Conservation (phyloP, 2,888 invertebrate species). For the Morpho deidamia region DNA sequence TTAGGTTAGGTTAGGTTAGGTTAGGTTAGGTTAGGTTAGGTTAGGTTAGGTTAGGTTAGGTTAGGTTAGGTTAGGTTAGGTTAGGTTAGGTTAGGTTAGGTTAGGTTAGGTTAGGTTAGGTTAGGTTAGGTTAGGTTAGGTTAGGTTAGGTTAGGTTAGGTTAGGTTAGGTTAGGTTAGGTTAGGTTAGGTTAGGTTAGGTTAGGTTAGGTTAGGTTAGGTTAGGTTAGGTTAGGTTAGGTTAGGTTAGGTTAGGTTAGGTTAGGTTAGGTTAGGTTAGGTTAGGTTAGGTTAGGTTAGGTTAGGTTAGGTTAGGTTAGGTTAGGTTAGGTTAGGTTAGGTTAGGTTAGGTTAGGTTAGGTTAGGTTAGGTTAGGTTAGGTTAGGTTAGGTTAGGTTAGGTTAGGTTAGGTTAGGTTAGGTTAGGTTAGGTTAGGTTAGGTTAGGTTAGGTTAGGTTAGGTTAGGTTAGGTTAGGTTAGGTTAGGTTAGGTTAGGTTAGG, state of each 20-base stretch:
- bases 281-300: constrained; percentile 19
- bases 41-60: constrained; percentile 11
- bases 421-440: constrained; percentile 12
- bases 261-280: constrained; percentile 17
- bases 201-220: constrained; percentile 23
- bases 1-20: constrained; percentile 17
- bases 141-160: constrained; percentile 21
- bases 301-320: constrained; percentile 21
- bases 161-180: constrained; percentile 23
- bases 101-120: constrained; percentile 1
- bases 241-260: constrained; percentile 20
- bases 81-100: constrained; percentile 13
- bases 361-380: constrained; percentile 16
- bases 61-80: constrained; percentile 12
- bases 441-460: constrained; percentile 17
- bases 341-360: constrained; percentile 17
- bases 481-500: constrained; percentile 11
- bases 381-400: constrained; percentile 16
- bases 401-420: constrained; percentile 14
- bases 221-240: constrained; percentile 20
- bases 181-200: constrained; percentile 23
- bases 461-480: constrained; percentile 14
- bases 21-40: constrained; percentile 17
- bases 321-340: constrained; percentile 16
- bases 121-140: constrained; percentile 13